These are phyloP conservation scores for human (Homo sapiens) DNA, from an alignment of 2,113 vertebrate genomes.

Conservation along the genomic window GRCh38 chr11:83488501-83489000, in stretches of 20 bases:
- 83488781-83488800: slow-evolving; percentile 11
- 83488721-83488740: background rate
- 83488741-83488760: background rate
- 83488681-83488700: slow-evolving; percentile 34
- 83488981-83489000: background rate
- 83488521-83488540: background rate
- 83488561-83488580: slow-evolving; percentile 7
- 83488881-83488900: slow-evolving; percentile 1
- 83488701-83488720: background rate
- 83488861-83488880: background rate
- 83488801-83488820: slow-evolving; percentile 19
- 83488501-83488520: background rate
- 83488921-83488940: background rate
- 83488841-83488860: background rate
- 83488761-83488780: background rate
- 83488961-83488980: background rate
- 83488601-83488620: background rate
- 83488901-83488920: background rate
- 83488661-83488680: background rate
- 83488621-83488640: slow-evolving; percentile 16
- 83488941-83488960: background rate
- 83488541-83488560: background rate
- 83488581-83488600: slow-evolving; percentile 4
- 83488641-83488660: slow-evolving; percentile 18
- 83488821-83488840: background rate